Base-by-base conservation (phyloP, 2,888 invertebrate genomes). In the Archaeoteleia sp. region DNA sequence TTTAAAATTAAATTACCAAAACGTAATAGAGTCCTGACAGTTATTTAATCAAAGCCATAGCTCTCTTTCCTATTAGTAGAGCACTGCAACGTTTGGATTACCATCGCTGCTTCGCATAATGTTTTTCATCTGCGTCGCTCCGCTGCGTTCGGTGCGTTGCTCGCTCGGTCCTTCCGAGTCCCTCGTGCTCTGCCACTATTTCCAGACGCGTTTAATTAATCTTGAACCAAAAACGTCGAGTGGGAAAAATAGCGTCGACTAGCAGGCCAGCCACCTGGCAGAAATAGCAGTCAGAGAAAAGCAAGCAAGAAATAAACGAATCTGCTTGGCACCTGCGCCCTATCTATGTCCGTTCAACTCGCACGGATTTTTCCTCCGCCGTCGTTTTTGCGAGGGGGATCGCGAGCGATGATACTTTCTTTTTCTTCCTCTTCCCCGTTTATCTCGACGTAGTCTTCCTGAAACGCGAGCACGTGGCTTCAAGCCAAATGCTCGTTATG, bases 131-230 rank as follows among this genome's bases (percentile, higher is more conserved):
- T 20, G 3, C 5, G 20, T 20, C 5, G 5, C 20, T 20, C 20
- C 20, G 20, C 20, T 5, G 5, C 3, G 3, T 20, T 20, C 20
- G 5, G 3, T 5, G 5, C 2, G 20, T 20, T 20, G 2, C 20
- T 20, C 5, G 5, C 20, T 4, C 20, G 20, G 5, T 4, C 20
- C 20, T 4, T 20, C 5, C 20, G 20, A 20, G 20, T 20, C 20
- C 29, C 46, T 35, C 32, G 39, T 17, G 43, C 32, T 67, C 43
- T 51, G 54, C 35, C 71, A 77, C 82, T 82, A 82, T 82, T 82
- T 82, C 73, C 79, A 80, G 82, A 70, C 76, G 74, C 73, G 72
- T 79, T 81, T 81, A 80, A 82, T 82, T 82, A 81, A 82, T 82
- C 82, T 82, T 78, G 76, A 77, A 78, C 77, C 76, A 74, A 82